Evolutionary conservation across 2,888 invertebrate species (phyloP).

Genomic region (Acanthopleura granulata): DNA sequence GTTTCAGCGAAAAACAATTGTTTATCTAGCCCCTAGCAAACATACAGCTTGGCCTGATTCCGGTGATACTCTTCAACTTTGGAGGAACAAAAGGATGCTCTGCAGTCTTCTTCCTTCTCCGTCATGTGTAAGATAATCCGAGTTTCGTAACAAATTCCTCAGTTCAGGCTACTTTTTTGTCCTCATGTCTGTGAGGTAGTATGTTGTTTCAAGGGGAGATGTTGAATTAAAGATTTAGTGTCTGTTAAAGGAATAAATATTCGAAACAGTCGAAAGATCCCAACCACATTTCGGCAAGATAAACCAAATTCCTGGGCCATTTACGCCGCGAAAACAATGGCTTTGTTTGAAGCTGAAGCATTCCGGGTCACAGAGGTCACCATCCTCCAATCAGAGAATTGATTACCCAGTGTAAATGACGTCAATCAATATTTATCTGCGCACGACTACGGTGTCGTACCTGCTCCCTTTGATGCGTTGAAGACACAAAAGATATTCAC

Average conservation of each 20-base stretch:
- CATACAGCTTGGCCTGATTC: background rate
- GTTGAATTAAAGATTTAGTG: slow-evolving; percentile 15
- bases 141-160: slow-evolving; percentile 15
- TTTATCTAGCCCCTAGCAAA: background rate
- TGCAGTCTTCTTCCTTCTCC: background rate
- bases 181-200: background rate
- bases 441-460: too few relatives aligned
- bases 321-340: slow-evolving; percentile 7
- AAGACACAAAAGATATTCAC: too few relatives aligned
- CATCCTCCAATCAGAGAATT: background rate
- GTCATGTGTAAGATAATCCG: slow-evolving; percentile 11
- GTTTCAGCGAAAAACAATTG: background rate
- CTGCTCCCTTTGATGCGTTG: too few relatives aligned
- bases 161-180: background rate
- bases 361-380: background rate
- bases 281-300: background rate
- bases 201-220: background rate
- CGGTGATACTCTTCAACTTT: slow-evolving; percentile 8
- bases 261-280: background rate
- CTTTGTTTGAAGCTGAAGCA: background rate
- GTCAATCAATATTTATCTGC: too few relatives aligned
- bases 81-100: slow-evolving; percentile 17
- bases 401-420: background rate
- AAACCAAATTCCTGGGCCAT: background rate
- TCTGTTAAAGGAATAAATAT: background rate